phyloP scores from a whole-genome alignment of 2,888 invertebrate genomes.

The Megamerina dolium region DNA sequence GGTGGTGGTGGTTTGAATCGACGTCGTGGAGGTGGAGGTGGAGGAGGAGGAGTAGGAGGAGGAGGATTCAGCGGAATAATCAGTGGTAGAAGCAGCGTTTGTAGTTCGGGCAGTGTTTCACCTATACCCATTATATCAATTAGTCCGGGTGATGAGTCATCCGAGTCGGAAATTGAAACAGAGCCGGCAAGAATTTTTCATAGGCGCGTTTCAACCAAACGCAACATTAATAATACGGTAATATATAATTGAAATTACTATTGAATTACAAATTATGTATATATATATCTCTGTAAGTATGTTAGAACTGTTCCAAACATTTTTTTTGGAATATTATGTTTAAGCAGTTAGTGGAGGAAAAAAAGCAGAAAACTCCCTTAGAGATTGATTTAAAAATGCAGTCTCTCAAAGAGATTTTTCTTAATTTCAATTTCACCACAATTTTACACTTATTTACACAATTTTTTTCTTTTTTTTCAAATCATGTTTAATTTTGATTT shows the following conservation, averaged over 20 bases:
- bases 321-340: too few relatives aligned
- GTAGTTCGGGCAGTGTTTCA: slow-evolving; percentile 40
- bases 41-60: slow-evolving; percentile 2
- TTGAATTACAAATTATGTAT: too few relatives aligned
- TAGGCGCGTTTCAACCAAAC: slow-evolving; percentile 75
- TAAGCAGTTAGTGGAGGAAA: too few relatives aligned
- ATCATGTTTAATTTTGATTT: too few relatives aligned
- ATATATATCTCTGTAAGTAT: too few relatives aligned
- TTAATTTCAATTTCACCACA: too few relatives aligned
- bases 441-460: too few relatives aligned
- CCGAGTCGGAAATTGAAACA: slow-evolving; percentile 78
- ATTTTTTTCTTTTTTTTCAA: too few relatives aligned
- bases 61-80: slow-evolving; percentile 14
- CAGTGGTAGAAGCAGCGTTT: slow-evolving; percentile 31
- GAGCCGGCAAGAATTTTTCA: slow-evolving; percentile 72
- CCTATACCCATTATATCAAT: slow-evolving; percentile 40
- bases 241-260: slow-evolving; percentile 33
- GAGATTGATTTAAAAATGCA: too few relatives aligned
- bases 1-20: slow-evolving; percentile 7
- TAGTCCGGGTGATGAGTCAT: slow-evolving; percentile 55
- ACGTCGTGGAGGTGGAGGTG: not conserved
- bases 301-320: too few relatives aligned
- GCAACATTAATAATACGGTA: slow-evolving; percentile 75
- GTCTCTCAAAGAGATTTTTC: too few relatives aligned
- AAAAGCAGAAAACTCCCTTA: too few relatives aligned